Percentiles rank a stretch among this genome's conserved stretches.
phyloP scores from a whole-genome alignment of 1,140 invertebrate species.

The Dinoponera quadriceps region DNA sequence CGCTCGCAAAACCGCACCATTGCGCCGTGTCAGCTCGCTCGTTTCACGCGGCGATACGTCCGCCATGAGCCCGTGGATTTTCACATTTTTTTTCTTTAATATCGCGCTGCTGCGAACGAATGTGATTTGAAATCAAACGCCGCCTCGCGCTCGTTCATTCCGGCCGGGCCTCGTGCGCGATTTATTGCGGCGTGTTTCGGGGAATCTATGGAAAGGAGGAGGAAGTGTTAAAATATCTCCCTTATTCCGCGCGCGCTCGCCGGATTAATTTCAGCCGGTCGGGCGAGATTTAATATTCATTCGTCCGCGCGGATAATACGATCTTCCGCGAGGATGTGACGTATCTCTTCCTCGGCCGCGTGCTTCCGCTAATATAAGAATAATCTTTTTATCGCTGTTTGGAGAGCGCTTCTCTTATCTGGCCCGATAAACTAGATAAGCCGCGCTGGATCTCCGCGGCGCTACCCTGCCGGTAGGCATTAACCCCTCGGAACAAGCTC shows the following conservation, averaged over 20 bases:
- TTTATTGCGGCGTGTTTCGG: background rate
- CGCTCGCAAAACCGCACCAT: constrained; percentile 47
- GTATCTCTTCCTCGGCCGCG: background rate
- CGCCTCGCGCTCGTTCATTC: background rate
- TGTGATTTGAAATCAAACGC: constrained; percentile 23
- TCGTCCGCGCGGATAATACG: background rate
- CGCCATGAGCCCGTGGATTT: constrained; percentile 29
- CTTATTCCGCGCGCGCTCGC: no score
- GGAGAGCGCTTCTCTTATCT: constrained; percentile 5
- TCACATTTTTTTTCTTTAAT: background rate
- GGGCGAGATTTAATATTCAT: background rate
- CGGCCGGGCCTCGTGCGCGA: background rate
- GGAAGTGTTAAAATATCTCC: no score
- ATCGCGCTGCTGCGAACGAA: constrained; percentile 7
- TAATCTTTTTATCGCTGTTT: constrained; percentile 44
- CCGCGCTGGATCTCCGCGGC: constrained; percentile 4
- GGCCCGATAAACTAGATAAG: constrained; percentile 47
- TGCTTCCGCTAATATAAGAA: background rate
- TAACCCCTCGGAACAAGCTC: constrained; percentile 20
- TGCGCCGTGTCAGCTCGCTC: constrained; percentile 13
- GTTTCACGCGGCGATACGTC: constrained; percentile 39
- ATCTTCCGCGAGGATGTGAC: background rate
- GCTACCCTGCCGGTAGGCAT: constrained; percentile 30
- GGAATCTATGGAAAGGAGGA: background rate
- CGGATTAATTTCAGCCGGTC: no score